Evolutionary conservation across 2,797 vertebrate species (phyloP).

Genomic region (Mormyrops attenuatus): DNA sequence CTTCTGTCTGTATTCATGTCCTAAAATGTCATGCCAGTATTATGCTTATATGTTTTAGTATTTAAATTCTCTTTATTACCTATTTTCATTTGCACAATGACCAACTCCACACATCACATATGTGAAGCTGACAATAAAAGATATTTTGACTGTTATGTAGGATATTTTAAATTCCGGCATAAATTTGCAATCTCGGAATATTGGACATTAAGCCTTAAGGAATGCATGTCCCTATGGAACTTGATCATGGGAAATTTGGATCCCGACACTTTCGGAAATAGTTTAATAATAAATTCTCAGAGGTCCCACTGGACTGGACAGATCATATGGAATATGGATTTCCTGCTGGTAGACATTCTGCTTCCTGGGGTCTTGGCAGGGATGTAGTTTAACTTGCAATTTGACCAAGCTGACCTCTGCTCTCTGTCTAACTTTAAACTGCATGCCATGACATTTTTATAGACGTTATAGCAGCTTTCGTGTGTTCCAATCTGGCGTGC

Average conservation of each 20-base stretch:
- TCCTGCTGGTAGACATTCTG: not conserved
- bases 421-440: not conserved
- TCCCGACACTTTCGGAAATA: not conserved
- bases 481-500: not conserved
- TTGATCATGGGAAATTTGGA: not conserved
- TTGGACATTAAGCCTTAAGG: not conserved
- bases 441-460: not conserved
- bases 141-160: not conserved
- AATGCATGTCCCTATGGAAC: not conserved
- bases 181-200: not conserved
- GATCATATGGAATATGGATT: slow-evolving; percentile 1
- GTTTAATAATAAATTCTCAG: not conserved
- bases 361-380: not conserved
- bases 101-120: not conserved
- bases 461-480: not conserved
- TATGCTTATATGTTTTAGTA: no score
- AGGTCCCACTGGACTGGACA: not conserved
- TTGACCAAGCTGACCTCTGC: not conserved
- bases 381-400: not conserved
- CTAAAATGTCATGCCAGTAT: no score
- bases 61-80: not conserved
- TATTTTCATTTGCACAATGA: not conserved
- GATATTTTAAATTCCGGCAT: not conserved
- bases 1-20: no score
- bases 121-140: not conserved